phyloP scores from a whole-genome alignment of 2,888 invertebrate genomes.

The Caenorhabditis sp. region DNA sequence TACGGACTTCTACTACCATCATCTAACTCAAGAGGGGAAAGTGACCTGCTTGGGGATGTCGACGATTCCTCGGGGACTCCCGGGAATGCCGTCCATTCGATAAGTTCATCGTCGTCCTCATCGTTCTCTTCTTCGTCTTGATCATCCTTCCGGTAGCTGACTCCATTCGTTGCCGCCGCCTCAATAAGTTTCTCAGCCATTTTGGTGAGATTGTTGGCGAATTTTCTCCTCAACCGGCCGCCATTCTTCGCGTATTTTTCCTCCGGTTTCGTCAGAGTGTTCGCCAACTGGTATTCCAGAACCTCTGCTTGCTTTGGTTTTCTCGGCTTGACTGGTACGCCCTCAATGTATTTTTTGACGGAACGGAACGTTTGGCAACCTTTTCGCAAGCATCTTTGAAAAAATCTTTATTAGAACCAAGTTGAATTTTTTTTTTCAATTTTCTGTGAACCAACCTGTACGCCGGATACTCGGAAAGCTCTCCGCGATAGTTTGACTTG shows the following conservation, averaged over 20 bases:
- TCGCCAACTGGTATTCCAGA: too few species aligned
- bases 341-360: slow-evolving; percentile 24
- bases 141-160: background rate
- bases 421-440: background rate
- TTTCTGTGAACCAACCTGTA: slow-evolving; percentile 30
- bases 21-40: too few species aligned
- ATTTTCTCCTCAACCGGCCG: too few species aligned
- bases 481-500: slow-evolving; percentile 36
- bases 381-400: slow-evolving; percentile 54
- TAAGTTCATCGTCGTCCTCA: slow-evolving; percentile 23
- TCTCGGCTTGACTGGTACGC: background rate
- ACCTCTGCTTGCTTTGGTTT: background rate
- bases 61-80: background rate
- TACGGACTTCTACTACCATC: too few species aligned
- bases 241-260: too few species aligned
- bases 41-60: too few species aligned
- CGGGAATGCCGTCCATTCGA: slow-evolving; percentile 14
- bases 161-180: too few species aligned
- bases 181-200: too few species aligned
- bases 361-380: slow-evolving; percentile 57
- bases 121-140: background rate
- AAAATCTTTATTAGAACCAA: too few species aligned
- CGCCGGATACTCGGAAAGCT: slow-evolving; percentile 40
- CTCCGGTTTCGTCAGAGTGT: too few species aligned
- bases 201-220: too few species aligned